A percentile compares a stretch with the other conserved stretches of the same genome.
Conservation (phyloP, 2,113 vertebrate genomes). For the Passerina amoena region DNA sequence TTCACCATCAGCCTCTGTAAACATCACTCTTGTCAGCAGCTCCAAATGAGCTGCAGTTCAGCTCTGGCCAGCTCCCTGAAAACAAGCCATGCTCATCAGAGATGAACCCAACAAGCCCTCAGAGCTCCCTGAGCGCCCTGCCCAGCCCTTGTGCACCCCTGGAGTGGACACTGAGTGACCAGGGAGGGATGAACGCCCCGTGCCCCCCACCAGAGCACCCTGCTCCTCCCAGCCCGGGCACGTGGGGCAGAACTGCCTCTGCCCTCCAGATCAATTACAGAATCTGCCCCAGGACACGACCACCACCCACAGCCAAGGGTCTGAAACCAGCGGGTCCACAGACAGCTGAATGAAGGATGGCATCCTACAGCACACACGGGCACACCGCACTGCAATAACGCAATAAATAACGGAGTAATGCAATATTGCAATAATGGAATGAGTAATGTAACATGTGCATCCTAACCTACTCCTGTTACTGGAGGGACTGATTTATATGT, state of each 20-base stretch:
- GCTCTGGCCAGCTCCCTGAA: neutral
- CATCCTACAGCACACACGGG: neutral
- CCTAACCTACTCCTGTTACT: neutral
- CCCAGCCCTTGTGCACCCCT: neutral
- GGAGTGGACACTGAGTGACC: neutral
- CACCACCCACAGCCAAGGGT: neutral
- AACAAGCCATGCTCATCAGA: neutral
- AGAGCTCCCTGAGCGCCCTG: neutral
- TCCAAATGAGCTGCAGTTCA: neutral
- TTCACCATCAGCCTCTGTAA: neutral
- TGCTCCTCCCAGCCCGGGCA: neutral
- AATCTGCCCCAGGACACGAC: neutral
- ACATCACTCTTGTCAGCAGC: constrained; percentile 15
- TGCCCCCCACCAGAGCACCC: neutral
- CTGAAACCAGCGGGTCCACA: neutral
- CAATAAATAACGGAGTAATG: neutral
- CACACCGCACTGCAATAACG: neutral
- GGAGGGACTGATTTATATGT: neutral
- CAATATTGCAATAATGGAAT: neutral
- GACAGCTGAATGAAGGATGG: neutral
- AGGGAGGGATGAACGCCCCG: neutral
- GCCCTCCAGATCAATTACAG: neutral
- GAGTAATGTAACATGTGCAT: neutral
- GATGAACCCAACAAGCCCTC: neutral
- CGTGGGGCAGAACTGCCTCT: neutral